Conservation (phyloP, 2,113 vertebrate genomes). For the Mobula hypostoma region DNA sequence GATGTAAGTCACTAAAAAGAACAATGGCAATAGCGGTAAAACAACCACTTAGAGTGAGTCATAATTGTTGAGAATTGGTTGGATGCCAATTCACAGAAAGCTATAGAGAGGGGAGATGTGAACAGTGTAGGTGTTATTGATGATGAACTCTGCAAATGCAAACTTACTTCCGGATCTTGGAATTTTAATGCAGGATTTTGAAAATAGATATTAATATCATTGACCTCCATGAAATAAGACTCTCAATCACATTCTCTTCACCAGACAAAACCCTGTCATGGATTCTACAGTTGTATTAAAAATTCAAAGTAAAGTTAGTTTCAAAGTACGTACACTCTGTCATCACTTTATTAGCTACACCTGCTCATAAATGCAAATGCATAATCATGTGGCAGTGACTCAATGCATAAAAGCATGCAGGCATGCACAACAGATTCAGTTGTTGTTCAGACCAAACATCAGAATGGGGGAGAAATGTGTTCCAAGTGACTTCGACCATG, state of each 20-base stretch:
- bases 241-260: not conserved
- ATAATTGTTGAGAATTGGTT: not conserved
- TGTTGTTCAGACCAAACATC: too few species aligned
- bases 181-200: too few species aligned
- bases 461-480: too few species aligned
- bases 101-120: not conserved
- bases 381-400: too few species aligned
- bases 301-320: not conserved
- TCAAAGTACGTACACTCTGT: too few species aligned
- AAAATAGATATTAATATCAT: not conserved
- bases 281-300: not conserved
- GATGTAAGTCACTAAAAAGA: not conserved
- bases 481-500: too few species aligned
- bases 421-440: too few species aligned
- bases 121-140: not conserved
- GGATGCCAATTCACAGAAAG: not conserved
- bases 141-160: not conserved
- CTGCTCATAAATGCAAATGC: too few species aligned
- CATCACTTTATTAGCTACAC: too few species aligned
- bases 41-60: not conserved
- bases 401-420: too few species aligned
- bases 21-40: not conserved
- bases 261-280: not conserved
- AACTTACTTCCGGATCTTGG: not conserved
- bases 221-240: not conserved